Conservation (phyloP, 1,140 invertebrate genomes). For the Hydropsyche tenuis region DNA sequence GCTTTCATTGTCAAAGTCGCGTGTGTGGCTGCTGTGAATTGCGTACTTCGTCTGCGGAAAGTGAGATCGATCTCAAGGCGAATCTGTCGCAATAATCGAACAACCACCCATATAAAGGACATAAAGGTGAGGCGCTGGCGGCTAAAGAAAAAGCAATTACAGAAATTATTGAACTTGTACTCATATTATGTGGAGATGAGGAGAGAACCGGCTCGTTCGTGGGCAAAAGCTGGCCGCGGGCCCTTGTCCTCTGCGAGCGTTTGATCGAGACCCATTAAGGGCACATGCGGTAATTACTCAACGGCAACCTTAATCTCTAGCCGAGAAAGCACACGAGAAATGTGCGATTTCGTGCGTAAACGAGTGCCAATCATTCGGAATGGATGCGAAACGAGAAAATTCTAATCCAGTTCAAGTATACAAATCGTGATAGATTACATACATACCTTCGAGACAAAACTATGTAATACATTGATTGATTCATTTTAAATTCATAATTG, state of each 20-base stretch:
- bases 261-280: constrained; percentile 8
- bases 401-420: too few relatives aligned
- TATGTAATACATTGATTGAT: too few relatives aligned
- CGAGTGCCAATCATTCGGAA: too few relatives aligned
- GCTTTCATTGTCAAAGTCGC: not conserved
- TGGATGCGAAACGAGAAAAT: too few relatives aligned
- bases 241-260: not conserved
- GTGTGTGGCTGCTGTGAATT: not conserved
- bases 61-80: not conserved
- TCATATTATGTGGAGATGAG: not conserved
- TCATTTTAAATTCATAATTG: too few relatives aligned
- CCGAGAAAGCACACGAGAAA: not conserved
- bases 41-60: not conserved
- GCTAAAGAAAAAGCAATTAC: constrained; percentile 33
- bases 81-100: not conserved
- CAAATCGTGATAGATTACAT: too few relatives aligned
- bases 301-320: constrained; percentile 1
- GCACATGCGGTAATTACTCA: not conserved
- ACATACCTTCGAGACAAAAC: too few relatives aligned
- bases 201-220: constrained; percentile 10
- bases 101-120: constrained; percentile 11
- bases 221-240: not conserved
- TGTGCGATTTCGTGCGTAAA: too few relatives aligned
- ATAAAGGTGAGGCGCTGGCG: constrained; percentile 1
- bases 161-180: constrained; percentile 23